Evolutionary conservation across 2,888 invertebrate species (phyloP).

Genomic region (Cheilosia vernalis): DNA sequence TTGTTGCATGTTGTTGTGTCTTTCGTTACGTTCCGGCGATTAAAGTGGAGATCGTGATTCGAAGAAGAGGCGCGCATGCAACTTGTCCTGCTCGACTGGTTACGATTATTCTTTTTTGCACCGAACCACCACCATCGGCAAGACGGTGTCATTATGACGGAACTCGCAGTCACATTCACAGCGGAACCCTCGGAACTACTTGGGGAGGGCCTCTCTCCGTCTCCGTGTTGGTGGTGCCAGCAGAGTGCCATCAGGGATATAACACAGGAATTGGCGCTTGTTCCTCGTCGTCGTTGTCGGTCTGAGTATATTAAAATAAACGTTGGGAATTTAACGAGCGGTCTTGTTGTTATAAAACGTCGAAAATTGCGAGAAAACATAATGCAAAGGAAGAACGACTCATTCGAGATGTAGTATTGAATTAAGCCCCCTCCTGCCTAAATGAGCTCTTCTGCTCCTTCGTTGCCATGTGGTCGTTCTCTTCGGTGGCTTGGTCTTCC

Average conservation of each 20-base stretch:
- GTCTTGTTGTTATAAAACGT: conserved; percentile 72
- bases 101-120: conserved; percentile 73
- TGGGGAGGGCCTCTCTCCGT: conserved; percentile 39
- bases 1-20: conserved; percentile 72
- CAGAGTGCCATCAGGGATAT: conserved; percentile 2
- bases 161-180: conserved; percentile 32
- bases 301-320: conserved; percentile 68
- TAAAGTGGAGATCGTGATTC: conserved; percentile 74
- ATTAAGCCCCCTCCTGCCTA: conserved; percentile 49
- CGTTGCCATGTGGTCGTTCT: conserved; percentile 50
- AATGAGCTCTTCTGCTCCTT: conserved; percentile 45
- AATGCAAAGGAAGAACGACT: conserved; percentile 38
- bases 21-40: conserved; percentile 69
- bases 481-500: conserved; percentile 24
- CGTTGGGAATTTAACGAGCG: conserved; percentile 72
- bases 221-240: conserved; percentile 11
- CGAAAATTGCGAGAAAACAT: conserved; percentile 2
- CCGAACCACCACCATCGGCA: conserved; percentile 43
- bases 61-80: conserved; percentile 27
- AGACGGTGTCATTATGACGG: conserved; percentile 69
- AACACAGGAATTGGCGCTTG: conserved; percentile 66
- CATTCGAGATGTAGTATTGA: conserved; percentile 49
- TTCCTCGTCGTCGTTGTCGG: conserved; percentile 21
- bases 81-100: conserved; percentile 74
- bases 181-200: conserved; percentile 58